Evolutionary conservation across 2,113 vertebrate species (phyloP).

Genomic region (Psephotus haematonotus): DNA sequence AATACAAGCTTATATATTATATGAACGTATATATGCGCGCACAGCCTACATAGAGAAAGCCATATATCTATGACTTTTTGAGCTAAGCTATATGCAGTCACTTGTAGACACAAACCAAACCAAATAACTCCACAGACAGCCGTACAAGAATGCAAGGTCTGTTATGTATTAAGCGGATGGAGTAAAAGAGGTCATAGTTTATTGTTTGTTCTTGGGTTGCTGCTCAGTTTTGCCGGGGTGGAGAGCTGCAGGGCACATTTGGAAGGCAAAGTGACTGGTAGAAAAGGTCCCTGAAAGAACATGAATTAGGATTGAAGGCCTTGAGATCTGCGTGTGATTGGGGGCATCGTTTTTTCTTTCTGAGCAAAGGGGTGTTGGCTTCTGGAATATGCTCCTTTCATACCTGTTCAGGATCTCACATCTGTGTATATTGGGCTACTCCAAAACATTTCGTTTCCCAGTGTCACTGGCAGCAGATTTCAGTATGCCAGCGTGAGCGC

Average conservation of each 20-base stretch:
- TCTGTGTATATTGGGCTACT: rapidly evolving
- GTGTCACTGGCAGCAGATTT: neutral
- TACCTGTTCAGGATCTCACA: neutral
- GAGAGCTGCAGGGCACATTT: neutral
- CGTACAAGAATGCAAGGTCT: conserved; percentile 29
- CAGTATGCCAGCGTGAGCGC: rapidly evolving
- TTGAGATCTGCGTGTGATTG: neutral
- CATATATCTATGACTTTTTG: neutral
- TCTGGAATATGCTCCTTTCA: neutral
- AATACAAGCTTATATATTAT: too few relatives aligned
- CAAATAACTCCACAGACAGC: neutral
- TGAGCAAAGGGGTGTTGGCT: neutral
- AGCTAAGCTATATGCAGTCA: neutral
- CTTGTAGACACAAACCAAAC: neutral
- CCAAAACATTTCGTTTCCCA: neutral
- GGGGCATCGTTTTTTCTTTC: neutral
- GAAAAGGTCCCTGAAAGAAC: neutral
- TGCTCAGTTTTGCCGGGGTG: conserved; percentile 23
- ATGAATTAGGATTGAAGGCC: neutral
- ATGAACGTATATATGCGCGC: neutral
- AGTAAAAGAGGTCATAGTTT: conserved; percentile 19
- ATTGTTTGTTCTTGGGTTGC: conserved; percentile 30
- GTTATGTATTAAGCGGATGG: neutral
- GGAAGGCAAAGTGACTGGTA: neutral
- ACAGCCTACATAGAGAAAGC: neutral